phyloP scores from a whole-genome alignment of 1,140 invertebrate species.

The Magallana ariakensis region DNA sequence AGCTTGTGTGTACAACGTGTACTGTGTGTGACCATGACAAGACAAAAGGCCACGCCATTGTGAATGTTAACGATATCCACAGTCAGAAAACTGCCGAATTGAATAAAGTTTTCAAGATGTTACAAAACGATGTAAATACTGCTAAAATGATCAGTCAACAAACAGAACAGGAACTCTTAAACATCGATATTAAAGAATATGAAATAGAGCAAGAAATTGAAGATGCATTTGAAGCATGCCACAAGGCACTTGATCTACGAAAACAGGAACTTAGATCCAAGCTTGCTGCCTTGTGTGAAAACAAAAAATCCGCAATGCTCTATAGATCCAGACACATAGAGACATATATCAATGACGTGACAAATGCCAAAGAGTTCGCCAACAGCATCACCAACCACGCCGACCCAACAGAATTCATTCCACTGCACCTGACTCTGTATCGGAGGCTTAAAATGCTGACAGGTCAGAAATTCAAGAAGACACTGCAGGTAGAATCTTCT shows the following conservation, averaged over 20 bases:
- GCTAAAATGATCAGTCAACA: slow-evolving; percentile 60
- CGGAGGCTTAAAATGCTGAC: slow-evolving; percentile 56
- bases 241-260: slow-evolving; percentile 53
- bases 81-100: slow-evolving; percentile 56
- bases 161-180: slow-evolving; percentile 63
- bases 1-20: slow-evolving; percentile 60
- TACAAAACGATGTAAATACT: slow-evolving; percentile 57
- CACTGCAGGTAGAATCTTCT: slow-evolving; percentile 57
- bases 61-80: slow-evolving; percentile 59
- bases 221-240: slow-evolving; percentile 53
- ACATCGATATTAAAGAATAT: slow-evolving; percentile 64
- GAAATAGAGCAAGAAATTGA: slow-evolving; percentile 67
- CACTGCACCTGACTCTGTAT: slow-evolving; percentile 54
- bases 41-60: slow-evolving; percentile 58
- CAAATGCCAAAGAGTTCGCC: slow-evolving; percentile 61
- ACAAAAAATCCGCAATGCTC: slow-evolving; percentile 55
- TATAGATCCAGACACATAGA: slow-evolving; percentile 53
- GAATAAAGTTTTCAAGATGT: slow-evolving; percentile 52
- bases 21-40: slow-evolving; percentile 62
- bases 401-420: slow-evolving; percentile 63
- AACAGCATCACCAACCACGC: slow-evolving; percentile 57
- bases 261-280: slow-evolving; percentile 53
- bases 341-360: slow-evolving; percentile 56
- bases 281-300: slow-evolving; percentile 51
- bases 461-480: slow-evolving; percentile 52